Conservation (phyloP, 2,797 vertebrate genomes). For the Oreortyx pictus region DNA sequence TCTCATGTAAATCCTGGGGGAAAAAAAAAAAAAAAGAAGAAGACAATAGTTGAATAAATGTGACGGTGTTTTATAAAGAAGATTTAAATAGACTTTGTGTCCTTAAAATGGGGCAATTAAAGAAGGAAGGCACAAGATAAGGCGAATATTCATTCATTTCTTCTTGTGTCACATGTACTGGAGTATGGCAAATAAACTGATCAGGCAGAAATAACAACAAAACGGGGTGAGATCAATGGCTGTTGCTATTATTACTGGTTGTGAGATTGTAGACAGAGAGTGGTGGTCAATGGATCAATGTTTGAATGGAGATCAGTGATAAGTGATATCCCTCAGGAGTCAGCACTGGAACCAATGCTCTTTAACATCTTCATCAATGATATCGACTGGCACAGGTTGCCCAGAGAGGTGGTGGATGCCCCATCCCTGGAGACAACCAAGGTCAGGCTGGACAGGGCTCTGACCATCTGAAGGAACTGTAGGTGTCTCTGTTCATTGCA, state of each 20-base stretch:
- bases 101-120: background rate
- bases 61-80: background rate
- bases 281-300: too few relatives aligned
- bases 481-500: too few relatives aligned
- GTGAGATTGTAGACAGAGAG: too few relatives aligned
- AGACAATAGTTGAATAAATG: background rate
- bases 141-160: background rate
- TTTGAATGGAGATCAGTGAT: too few relatives aligned
- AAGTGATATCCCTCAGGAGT: too few relatives aligned
- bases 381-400: too few relatives aligned
- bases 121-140: background rate
- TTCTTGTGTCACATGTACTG: background rate
- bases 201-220: background rate
- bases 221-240: background rate
- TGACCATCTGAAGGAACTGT: too few relatives aligned
- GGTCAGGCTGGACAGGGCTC: too few relatives aligned
- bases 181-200: background rate
- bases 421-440: too few relatives aligned
- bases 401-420: too few relatives aligned
- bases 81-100: background rate
- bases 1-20: background rate
- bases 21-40: background rate
- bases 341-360: too few relatives aligned
- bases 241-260: background rate
- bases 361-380: too few relatives aligned